A percentile compares a stretch with the other conserved stretches of the same genome.
Evolutionary conservation across 2,797 vertebrate genomes (phyloP).

Genomic region (Rhinatrema bivittatum): DNA sequence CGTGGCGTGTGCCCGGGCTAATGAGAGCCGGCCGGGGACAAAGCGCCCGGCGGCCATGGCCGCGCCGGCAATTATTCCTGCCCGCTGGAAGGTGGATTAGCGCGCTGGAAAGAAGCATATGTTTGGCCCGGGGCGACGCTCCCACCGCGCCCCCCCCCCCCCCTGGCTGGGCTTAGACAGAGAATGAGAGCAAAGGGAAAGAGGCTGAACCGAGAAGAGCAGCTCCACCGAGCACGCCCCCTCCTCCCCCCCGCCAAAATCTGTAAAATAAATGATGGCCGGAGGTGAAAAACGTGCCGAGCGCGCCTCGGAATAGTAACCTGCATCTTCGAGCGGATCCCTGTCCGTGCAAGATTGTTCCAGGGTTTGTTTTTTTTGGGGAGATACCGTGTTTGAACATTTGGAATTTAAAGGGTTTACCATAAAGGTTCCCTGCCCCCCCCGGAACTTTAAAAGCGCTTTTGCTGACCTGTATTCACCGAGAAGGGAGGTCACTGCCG

Average conservation of each 20-base stretch:
- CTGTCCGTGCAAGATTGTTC: too few species aligned
- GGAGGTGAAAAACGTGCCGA: too few species aligned
- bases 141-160: conserved; percentile 95
- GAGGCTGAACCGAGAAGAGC: conserved; percentile 79
- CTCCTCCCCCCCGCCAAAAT: conserved; percentile 21
- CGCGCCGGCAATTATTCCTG: conserved; percentile 99
- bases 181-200: conserved; percentile 79
- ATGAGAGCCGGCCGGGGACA: conserved; percentile 98
- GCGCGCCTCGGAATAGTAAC: too few species aligned
- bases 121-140: conserved; percentile 97
- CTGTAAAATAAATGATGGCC: too few species aligned
- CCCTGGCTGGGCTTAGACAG: conserved; percentile 95
- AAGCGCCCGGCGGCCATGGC: conserved; percentile 92
- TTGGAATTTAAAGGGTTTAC: not conserved
- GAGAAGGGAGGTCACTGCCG: too few species aligned
- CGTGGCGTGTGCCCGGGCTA: conserved; percentile 96
- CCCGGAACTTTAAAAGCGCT: not conserved
- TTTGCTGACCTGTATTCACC: not conserved
- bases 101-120: conserved; percentile 99
- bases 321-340: too few species aligned
- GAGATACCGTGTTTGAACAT: not conserved
- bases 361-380: not conserved
- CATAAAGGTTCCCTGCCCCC: not conserved
- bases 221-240: conserved; percentile 64
- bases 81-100: conserved; percentile 99